Conservation (phyloP, 2,888 invertebrate species). For the Panzeria rudis region DNA sequence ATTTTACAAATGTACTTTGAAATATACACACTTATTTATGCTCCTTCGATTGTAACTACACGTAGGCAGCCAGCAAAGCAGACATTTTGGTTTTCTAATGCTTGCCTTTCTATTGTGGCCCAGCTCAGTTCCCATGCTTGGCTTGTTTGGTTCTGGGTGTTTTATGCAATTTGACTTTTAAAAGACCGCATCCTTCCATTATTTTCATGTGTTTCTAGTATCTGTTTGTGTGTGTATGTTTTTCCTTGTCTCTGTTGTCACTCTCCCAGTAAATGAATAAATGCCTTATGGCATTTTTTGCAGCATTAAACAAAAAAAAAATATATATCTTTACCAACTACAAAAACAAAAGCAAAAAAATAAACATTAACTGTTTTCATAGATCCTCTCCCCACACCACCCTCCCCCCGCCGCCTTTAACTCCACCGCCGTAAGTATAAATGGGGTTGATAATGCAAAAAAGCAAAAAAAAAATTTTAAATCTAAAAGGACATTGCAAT, state of each 20-base stretch:
- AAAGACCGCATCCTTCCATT: constrained; percentile 68
- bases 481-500: constrained; percentile 70
- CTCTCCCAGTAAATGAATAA: constrained; percentile 66
- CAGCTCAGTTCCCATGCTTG: constrained; percentile 43
- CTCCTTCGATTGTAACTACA: constrained; percentile 57
- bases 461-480: constrained; percentile 23
- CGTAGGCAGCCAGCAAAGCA: constrained; percentile 53
- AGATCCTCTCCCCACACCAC: too few species aligned
- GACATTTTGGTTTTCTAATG: constrained; percentile 65
- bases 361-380: constrained; percentile 60
- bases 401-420: too few species aligned
- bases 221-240: neutral
- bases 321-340: neutral
- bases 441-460: constrained; percentile 37
- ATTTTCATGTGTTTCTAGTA: constrained; percentile 41
- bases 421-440: neutral
- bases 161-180: constrained; percentile 72
- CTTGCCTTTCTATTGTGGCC: constrained; percentile 36
- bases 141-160: constrained; percentile 63
- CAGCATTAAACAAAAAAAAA: constrained; percentile 35
- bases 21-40: neutral
- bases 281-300: constrained; percentile 68
- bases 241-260: constrained; percentile 46
- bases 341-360: constrained; percentile 6
- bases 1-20: constrained; percentile 59